Percentiles rank a stretch among this genome's conserved stretches.
phyloP scores from a whole-genome alignment of 2,797 vertebrate species.

The Hydrocynus forskahlii region DNA sequence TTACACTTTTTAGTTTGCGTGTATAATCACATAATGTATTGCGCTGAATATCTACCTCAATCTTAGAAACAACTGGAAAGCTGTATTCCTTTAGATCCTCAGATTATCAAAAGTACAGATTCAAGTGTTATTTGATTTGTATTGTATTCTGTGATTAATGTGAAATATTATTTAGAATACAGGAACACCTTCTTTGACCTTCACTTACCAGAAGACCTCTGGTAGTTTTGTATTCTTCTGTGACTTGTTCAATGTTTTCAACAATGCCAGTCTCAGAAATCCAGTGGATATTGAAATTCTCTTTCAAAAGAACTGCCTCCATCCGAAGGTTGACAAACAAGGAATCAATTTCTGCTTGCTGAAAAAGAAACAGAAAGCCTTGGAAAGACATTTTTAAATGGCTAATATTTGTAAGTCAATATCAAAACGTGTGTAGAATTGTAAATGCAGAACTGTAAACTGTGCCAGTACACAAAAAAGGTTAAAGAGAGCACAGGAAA shows the following conservation, averaged over 20 bases:
- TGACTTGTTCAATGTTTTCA: slow-evolving; percentile 82
- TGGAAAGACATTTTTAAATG: neutral
- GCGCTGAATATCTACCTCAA: no score
- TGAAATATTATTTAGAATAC: neutral
- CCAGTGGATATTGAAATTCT: slow-evolving; percentile 86
- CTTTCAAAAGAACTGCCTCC: slow-evolving; percentile 79
- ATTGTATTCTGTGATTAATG: neutral
- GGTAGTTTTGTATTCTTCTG: slow-evolving; percentile 84
- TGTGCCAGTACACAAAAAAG: slow-evolving; percentile 1
- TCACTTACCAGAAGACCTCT: slow-evolving; percentile 83
- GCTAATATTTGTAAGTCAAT: neutral
- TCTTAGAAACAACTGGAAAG: no score
- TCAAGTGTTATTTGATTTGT: neutral
- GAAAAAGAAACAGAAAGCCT: neutral
- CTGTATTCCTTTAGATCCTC: neutral
- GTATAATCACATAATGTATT: no score
- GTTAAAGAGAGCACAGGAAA: neutral
- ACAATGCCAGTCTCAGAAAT: slow-evolving; percentile 83
- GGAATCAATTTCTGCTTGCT: slow-evolving; percentile 84
- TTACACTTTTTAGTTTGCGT: no score
- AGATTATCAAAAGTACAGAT: neutral
- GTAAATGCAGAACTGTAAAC: neutral
- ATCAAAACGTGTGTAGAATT: neutral
- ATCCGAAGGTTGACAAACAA: slow-evolving; percentile 82
- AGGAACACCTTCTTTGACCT: neutral